Base-by-base conservation (phyloP, 2,797 vertebrate species). In the Cyclura pinguis region DNA sequence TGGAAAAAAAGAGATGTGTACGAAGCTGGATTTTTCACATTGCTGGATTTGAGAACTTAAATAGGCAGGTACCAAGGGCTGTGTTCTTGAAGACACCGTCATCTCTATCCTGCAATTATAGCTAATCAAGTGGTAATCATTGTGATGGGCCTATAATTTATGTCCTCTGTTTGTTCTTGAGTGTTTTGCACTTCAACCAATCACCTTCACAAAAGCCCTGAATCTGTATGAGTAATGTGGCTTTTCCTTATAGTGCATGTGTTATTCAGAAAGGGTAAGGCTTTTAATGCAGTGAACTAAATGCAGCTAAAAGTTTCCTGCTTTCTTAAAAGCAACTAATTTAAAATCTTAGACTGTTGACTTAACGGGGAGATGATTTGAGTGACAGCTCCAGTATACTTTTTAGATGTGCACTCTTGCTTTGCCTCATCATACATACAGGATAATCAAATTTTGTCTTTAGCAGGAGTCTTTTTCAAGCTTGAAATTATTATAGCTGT, bases 101-200 rank as follows among this genome's bases (percentile, higher is more conserved):
- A 29, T 67, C 59, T 22, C 18, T 67, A 67, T 27, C 9, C 42
- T 35, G 29, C 52, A 76, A 32, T 59, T 59, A 18, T 91, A 83
- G 93, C 86, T 94, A 87, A 92, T 59, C 73, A 84, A 92, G 83
- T 91, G 93, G 88, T 86, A 90, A 81, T 92, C 90, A 52, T 52
- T 93, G 81, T 89, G 32, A 81, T 92, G 86, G 76, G 91, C 50
- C 10, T 86, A 74, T 47, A 10, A 14, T 80, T 80, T 42, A 38
- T 64, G 29, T n/a, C 42, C 32, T 52, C 16, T 50, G 3, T 73
- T 73, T 93, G 73, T 91, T 89, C 90, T 89, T 64, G 82, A 85
- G 76, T 84, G 76, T 42, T 80, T 86, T 88, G 85, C 87, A 47
- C 91, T 94, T 88, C 84, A 93, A 89, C 92, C 94, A 91, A 92